phyloP scores from a whole-genome alignment of 2,888 invertebrate genomes.

The Cerastis leucographa region DNA sequence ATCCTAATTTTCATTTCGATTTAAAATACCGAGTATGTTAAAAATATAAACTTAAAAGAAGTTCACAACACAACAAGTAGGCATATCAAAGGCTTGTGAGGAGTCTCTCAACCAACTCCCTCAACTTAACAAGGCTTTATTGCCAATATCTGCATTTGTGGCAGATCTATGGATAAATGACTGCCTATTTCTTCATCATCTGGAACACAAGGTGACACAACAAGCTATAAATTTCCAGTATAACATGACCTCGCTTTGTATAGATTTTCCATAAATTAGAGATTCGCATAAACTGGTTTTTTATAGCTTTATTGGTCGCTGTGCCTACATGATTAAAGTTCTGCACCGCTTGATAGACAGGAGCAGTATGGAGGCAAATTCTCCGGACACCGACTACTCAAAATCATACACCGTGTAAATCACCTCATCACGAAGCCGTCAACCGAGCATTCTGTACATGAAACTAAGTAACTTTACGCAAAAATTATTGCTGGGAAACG shows the following conservation, averaged over 20 bases:
- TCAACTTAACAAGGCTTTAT: neutral
- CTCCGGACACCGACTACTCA: neutral
- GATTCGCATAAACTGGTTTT: neutral
- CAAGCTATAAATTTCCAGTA: neutral
- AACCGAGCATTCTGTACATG: no score
- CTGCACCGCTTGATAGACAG: neutral
- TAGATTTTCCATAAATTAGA: neutral
- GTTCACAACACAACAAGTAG: neutral
- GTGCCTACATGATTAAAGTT: neutral
- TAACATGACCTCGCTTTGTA: neutral
- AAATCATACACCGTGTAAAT: no score
- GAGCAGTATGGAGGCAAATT: neutral
- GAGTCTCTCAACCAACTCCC: neutral
- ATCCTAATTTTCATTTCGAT: neutral
- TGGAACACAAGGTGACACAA: neutral
- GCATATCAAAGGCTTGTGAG: no score
- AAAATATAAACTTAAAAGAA: neutral
- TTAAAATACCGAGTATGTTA: neutral
- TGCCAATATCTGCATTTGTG: neutral
- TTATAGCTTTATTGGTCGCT: neutral
- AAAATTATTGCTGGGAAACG: no score
- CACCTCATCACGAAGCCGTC: no score
- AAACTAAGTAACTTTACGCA: no score
- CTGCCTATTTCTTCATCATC: neutral
- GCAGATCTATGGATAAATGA: neutral